A percentile compares a stretch with the other conserved stretches of the same genome.
Conservation (phyloP, 2,888 invertebrate genomes). For the Nomada ruficornis region DNA sequence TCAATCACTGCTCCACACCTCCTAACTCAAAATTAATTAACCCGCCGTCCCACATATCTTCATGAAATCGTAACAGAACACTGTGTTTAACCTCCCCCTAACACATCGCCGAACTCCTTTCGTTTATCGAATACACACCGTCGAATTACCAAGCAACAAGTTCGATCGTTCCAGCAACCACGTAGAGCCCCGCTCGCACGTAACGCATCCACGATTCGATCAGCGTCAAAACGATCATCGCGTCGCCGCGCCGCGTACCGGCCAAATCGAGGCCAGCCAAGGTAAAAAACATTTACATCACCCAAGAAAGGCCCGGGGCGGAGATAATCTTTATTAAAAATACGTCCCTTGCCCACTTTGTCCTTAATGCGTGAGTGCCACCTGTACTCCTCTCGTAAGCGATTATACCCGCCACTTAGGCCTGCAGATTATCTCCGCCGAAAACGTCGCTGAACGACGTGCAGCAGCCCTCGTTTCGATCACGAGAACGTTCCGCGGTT, state of each 20-base stretch:
- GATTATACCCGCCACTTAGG: slow-evolving; percentile 67
- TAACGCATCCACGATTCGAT: not conserved
- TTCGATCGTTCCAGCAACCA: not conserved
- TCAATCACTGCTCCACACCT: not conserved
- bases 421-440: slow-evolving; percentile 62
- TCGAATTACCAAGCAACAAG: slow-evolving; percentile 11
- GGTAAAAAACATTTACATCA: slow-evolving; percentile 34
- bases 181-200: not conserved
- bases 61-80: slow-evolving; percentile 19
- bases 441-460: slow-evolving; percentile 41
- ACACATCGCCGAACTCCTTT: not conserved
- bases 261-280: slow-evolving; percentile 35
- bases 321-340: slow-evolving; percentile 56
- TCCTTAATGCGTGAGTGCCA: slow-evolving; percentile 66
- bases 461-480: slow-evolving; percentile 53
- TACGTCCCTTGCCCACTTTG: slow-evolving; percentile 61
- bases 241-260: not conserved
- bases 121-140: not conserved
- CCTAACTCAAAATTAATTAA: slow-evolving; percentile 21
- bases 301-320: slow-evolving; percentile 6
- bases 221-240: not conserved
- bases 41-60: not conserved
- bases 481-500: slow-evolving; percentile 45
- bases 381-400: slow-evolving; percentile 57
- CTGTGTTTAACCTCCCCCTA: not conserved